Base-by-base conservation (phyloP, 2,797 vertebrate species). In the Rhinichthys osculus region DNA sequence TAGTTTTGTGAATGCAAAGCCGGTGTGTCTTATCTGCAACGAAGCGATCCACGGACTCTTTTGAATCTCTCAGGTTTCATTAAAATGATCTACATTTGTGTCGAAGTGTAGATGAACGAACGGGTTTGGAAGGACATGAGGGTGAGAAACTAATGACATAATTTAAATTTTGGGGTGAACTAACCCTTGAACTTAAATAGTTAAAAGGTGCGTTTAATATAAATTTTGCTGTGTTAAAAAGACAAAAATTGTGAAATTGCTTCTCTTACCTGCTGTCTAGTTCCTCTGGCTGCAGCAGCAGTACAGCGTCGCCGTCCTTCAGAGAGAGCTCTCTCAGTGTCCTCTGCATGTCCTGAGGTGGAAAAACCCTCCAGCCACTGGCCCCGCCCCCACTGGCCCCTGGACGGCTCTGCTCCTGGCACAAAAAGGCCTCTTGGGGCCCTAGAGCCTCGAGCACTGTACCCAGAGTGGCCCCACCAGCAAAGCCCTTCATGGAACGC, bases 241-340 rank as follows among this genome's bases (percentile, higher is more conserved):
- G 0, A 23, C 17, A 50, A 11, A 1, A 50, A 71, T 23, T 4
- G 3, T 71, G 35, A 42, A 54, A 52, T 33, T 52, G n/a, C 38
- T 5, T 72, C 7, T 35, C 73, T 47, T 71, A 97, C 98, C 97
- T 98, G 93, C 94, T 94, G 89, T 95, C 94, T 1, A 94, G 92
- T 11, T 93, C 94, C 82, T 95, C 93, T 0, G 92, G 94, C 90
- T 97, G 95, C 85, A 97, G 93, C 87, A 98, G 91, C 71, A 98
- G 89, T 69, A 99, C 35, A 0, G 96, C 94, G n/a, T 97, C 98
- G 11, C 97, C 97, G 0, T 99, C 96, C 35, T 82, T 92, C 67
- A 99, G 94, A 0, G 96, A 96, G 35, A 95, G 93, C 1, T 97
- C 96, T 89, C 90, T 95, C 2, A 99, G 93, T 0, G 97, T 99